Evolutionary conservation across 2,888 invertebrate genomes (phyloP), one percentile per base, ranked within the genome.

Genomic region (Falcaria lacertinaria): DNA sequence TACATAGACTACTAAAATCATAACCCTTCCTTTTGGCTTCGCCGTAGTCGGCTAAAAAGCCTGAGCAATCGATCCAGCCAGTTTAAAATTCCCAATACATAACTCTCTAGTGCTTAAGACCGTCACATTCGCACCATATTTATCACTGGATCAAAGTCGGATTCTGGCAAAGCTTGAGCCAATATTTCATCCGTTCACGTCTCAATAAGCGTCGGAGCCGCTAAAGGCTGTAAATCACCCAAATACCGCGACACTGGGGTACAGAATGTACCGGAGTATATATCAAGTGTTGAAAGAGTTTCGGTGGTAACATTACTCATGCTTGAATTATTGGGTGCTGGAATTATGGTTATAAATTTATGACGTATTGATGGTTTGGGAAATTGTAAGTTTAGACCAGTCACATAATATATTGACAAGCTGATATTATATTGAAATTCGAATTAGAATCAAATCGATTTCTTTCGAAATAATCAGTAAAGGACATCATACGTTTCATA

Each of bases 171-270:
- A 54, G 59, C 47, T 49, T 53, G 50, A 42, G 43, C 66, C 76
- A 64, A 83, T 82, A 82, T 80, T 67, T 85, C 80, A 83, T 77
- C 59, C 61, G 63, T 65, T 61, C 70, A 65, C 74, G 74, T 77
- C 80, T 80, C 77, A 74, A 80, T 81, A 75, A 69, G 69, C 65
- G 58, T 55, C 45, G 62, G 56, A 56, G 58, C 57, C 53, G 52
- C 56, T 33, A 35, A 32, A 52, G 60, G 58, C 44, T 57, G 59
- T 79, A 70, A 68, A 74, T 79, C 76, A 77, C 75, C 54, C 51
- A 50, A 37, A 15, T 22, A 36, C 36, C 37, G 17, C 35, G 17
- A 17, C 11, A 6, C 16, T 2, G 54, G 57, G 47, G 22, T 14
- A 37, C n/a, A 7, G 14, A 28, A 28, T 28, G 11, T 28, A 28